phyloP scores from a whole-genome alignment of 2,113 vertebrate genomes.

The Barbus barbus region DNA sequence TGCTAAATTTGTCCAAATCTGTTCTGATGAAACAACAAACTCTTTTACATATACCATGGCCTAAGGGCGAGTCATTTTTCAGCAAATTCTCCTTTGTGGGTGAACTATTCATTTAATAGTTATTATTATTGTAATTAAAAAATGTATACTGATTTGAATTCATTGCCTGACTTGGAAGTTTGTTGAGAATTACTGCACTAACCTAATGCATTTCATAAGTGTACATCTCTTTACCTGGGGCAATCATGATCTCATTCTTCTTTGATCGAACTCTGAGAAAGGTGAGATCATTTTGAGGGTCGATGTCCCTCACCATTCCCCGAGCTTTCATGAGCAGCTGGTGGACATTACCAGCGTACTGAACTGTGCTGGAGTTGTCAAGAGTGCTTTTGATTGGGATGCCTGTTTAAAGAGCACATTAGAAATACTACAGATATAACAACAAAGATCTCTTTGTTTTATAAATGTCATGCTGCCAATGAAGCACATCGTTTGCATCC shows the following conservation, averaged over 20 bases:
- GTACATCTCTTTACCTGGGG: conserved; percentile 83
- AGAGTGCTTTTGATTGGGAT: conserved; percentile 94
- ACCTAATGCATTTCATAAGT: not conserved
- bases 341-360: conserved; percentile 90
- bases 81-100: not conserved
- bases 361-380: conserved; percentile 88
- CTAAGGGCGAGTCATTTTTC: not conserved
- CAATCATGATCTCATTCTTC: conserved; percentile 98
- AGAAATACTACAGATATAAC: not conserved
- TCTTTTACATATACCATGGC: not conserved
- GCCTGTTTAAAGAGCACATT: conserved; percentile 68
- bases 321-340: conserved; percentile 90
- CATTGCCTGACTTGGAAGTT: not conserved
- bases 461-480: not conserved
- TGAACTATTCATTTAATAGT: not conserved
- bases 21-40: not conserved
- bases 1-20: not conserved
- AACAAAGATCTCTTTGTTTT: conserved; percentile 6
- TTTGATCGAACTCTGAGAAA: conserved; percentile 94
- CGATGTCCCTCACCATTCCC: conserved; percentile 86
- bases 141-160: too few relatives aligned
- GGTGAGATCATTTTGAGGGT: conserved; percentile 94
- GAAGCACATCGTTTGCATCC: not conserved
- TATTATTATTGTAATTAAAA: too few relatives aligned
- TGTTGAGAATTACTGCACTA: not conserved